Percentiles rank a stretch among this genome's conserved stretches.
These are phyloP conservation scores for Cerceris rybyensis DNA, from an alignment of 2,888 invertebrate genomes.

Conservation along the genomic window DNA sequence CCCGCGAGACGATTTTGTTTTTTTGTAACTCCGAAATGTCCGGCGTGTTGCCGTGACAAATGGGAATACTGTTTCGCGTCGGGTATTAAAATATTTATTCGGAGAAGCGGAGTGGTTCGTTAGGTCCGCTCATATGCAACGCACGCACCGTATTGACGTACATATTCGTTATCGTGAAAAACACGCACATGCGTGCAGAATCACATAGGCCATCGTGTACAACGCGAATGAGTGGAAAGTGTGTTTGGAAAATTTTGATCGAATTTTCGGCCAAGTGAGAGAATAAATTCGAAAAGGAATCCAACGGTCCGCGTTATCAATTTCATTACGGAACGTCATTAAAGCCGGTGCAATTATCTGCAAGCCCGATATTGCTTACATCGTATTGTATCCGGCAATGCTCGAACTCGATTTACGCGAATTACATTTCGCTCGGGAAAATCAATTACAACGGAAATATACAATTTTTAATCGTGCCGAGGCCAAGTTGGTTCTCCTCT, in stretches of 20 bases:
- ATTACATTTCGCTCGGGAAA: too few relatives aligned
- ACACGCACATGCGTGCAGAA: not conserved
- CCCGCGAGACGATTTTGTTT: slow-evolving; percentile 1
- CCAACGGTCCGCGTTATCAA: not conserved
- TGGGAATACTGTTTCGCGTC: slow-evolving; percentile 14
- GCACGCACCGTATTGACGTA: slow-evolving; percentile 6
- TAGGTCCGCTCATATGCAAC: slow-evolving; percentile 12
- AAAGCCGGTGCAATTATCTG: too few relatives aligned
- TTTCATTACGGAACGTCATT: too few relatives aligned
- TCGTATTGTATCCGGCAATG: too few relatives aligned
- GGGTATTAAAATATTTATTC: slow-evolving; percentile 38
- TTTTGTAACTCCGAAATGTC: not conserved
- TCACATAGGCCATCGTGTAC: not conserved
- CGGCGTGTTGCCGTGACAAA: slow-evolving; percentile 18
- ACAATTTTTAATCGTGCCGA: too few relatives aligned
- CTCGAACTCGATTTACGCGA: too few relatives aligned
- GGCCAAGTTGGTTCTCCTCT: too few relatives aligned
- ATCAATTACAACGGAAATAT: too few relatives aligned
- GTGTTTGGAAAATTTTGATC: not conserved
- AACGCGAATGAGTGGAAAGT: not conserved
- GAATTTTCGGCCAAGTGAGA: not conserved
- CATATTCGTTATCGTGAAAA: slow-evolving; percentile 1
- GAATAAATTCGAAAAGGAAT: slow-evolving; percentile 1
- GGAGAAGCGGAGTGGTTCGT: slow-evolving; percentile 31
- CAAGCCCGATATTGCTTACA: not conserved